These are phyloP conservation scores for Cheilosia pagana DNA, from an alignment of 2,888 invertebrate species.

Conservation along the genomic window DNA sequence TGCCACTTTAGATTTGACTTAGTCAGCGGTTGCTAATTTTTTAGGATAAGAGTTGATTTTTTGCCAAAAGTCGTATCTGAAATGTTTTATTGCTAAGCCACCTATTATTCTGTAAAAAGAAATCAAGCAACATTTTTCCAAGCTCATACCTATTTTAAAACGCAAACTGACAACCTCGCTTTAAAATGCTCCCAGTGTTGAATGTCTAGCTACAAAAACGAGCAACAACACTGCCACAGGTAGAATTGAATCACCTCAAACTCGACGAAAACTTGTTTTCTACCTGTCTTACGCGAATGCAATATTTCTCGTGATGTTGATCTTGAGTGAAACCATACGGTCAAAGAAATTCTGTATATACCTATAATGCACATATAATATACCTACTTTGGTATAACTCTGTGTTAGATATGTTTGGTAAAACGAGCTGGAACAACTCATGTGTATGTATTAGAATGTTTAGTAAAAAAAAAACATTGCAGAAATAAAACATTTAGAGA, in stretches of 20 bases:
- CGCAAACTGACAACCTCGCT: slow-evolving; percentile 34
- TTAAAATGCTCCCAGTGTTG: slow-evolving; percentile 1
- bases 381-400: background rate
- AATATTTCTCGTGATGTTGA: slow-evolving; percentile 19
- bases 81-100: too few species aligned
- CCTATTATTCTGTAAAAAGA: background rate
- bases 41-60: too few species aligned
- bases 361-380: background rate
- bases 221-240: slow-evolving; percentile 28
- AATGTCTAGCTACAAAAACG: slow-evolving; percentile 20
- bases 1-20: too few species aligned
- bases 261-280: slow-evolving; percentile 58
- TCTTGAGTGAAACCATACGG: slow-evolving; percentile 52
- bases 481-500: background rate
- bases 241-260: slow-evolving; percentile 47
- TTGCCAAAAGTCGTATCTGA: too few species aligned
- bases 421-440: background rate
- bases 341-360: background rate
- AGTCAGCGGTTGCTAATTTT: too few species aligned
- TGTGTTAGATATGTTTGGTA: background rate
- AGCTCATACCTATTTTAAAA: background rate
- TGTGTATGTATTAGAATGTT: background rate
- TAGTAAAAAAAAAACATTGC: background rate
- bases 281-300: slow-evolving; percentile 60
- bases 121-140: background rate